These are phyloP conservation scores for Lacerta viridis DNA, from an alignment of 2,797 vertebrate species.

Conservation along the genomic window DNA sequence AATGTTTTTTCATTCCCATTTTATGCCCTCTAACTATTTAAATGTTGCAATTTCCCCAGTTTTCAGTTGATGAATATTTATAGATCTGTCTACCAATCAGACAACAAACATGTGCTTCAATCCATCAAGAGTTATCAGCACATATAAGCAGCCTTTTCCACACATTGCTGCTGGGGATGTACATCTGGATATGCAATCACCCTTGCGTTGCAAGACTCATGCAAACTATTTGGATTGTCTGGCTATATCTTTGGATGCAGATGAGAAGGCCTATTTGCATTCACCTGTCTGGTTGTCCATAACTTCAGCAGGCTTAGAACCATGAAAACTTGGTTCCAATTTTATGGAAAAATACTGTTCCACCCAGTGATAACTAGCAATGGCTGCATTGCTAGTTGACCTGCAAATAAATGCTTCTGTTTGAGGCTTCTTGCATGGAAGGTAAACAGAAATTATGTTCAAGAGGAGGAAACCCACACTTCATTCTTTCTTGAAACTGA, in stretches of 20 bases:
- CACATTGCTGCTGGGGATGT: not conserved
- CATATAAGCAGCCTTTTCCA: not conserved
- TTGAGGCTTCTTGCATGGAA: not conserved
- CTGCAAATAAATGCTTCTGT: not conserved
- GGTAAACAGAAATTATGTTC: not conserved
- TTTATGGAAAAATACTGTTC: not conserved
- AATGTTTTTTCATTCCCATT: not conserved
- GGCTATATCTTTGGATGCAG: not conserved
- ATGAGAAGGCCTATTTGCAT: not conserved
- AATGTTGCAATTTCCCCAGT: not conserved
- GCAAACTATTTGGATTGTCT: not conserved
- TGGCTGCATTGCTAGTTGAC: not conserved
- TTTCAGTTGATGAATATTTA: conserved; percentile 1
- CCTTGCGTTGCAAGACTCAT: not conserved
- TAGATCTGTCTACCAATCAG: not conserved
- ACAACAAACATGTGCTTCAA: not conserved
- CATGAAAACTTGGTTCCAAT: not conserved
- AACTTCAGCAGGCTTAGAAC: not conserved
- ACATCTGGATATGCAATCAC: not conserved
- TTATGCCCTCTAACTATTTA: not conserved
- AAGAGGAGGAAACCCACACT: not conserved
- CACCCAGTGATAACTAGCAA: not conserved
- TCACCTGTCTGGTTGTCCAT: not conserved
- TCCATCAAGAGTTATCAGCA: not conserved
- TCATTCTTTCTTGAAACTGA: not conserved